Base-by-base conservation (phyloP, 2,113 vertebrate genomes). In the Saguinus midas region DNA sequence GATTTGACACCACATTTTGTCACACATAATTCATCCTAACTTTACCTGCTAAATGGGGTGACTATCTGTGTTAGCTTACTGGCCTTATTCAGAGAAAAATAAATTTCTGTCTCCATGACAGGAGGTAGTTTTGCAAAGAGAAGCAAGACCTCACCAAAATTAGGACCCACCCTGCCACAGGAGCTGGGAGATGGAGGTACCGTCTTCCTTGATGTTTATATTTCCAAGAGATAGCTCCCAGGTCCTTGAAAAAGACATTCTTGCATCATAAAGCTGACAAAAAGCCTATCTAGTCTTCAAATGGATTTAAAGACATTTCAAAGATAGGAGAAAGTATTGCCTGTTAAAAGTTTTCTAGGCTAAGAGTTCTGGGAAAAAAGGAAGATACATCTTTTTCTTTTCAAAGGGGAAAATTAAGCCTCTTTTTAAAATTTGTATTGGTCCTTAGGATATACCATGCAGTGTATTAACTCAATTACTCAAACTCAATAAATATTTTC, bases 401-500 rank as follows among this genome's bases (percentile, higher is more conserved):
- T 76, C 66, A 87, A 89, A 18, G 29, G 48, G 11, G 5, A 79
- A n/a, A 89, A 91, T 73, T 43, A 86, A 66, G 16, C 35, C 82
- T 91, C 55, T 91, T 45, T 6, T 82, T 68, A 90, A 48, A 20
- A 91, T 82, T 66, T 81, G 27, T 84, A 29, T 79, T 50, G 79
- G 11, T 0, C n/a, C 72, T 91, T 8, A 52, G 76, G 72, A 87
- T 21, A 48, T 1, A 16, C 6, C 23, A 52, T 35, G 45, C 6
- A 27, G n/a, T 86, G 57, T 20, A 73, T 55, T 92, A 70, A 84
- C 13, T 37, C 27, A 89, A 52, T 40, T 84, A 66, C 89, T 91
- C 45, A 45, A 50, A 20, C 61, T 81, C 57, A 97, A 97, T 97
- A 97, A 97, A 75, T 82, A 17, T 94, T 97, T 97, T 97, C 29